Percentiles rank a stretch among this genome's conserved stretches.
These are phyloP conservation scores for Clangula hyemalis DNA, from an alignment of 2,797 vertebrate species.

Conservation along the genomic window DNA sequence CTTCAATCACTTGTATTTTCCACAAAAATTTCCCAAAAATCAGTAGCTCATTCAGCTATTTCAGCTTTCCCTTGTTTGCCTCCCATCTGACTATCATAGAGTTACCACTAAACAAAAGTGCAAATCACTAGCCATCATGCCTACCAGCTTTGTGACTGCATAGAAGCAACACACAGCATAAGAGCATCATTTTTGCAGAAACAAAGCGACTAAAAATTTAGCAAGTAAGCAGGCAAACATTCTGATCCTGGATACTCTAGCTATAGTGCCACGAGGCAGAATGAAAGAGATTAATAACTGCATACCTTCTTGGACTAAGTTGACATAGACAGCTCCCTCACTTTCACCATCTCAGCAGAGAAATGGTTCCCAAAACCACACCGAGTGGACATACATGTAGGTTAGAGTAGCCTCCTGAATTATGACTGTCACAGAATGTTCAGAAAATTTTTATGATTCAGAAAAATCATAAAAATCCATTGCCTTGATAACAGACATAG, in stretches of 20 bases:
- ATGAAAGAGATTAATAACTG: not conserved
- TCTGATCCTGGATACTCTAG: not conserved
- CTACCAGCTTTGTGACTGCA: not conserved
- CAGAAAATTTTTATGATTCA: no score
- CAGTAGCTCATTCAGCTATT: not conserved
- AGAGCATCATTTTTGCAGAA: not conserved
- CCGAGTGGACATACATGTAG: accelerated
- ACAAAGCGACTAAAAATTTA: not conserved
- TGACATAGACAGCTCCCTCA: not conserved
- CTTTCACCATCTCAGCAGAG: not conserved
- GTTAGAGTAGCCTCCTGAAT: not conserved
- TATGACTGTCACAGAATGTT: not conserved
- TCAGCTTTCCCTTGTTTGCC: not conserved
- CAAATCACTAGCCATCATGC: not conserved
- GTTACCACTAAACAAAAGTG: not conserved
- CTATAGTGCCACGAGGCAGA: not conserved
- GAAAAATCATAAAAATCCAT: not conserved
- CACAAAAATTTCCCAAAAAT: not conserved
- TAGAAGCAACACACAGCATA: not conserved
- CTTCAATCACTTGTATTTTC: not conserved
- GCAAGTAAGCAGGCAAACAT: not conserved
- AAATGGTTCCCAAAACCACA: not conserved
- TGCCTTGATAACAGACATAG: not conserved
- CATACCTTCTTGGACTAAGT: not conserved
- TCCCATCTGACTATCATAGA: not conserved